Percentiles rank a stretch among this genome's conserved stretches.
Conservation (phyloP, 2,113 vertebrate species). For the Procavia capensis region DNA sequence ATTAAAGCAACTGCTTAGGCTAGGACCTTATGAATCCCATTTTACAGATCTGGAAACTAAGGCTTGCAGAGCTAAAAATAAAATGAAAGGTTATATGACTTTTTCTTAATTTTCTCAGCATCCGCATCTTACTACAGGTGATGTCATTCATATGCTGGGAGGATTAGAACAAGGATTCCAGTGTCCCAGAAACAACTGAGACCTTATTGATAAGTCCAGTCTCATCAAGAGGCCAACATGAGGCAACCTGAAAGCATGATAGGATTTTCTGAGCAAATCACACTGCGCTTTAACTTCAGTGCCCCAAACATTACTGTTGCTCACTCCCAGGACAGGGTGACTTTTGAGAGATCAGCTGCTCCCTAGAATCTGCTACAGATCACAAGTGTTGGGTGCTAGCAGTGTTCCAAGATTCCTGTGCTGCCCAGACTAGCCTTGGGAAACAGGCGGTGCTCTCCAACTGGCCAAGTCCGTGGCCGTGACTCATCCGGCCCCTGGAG, state of each 20-base stretch:
- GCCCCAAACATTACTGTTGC: neutral
- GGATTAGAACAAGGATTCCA: neutral
- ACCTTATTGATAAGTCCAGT: neutral
- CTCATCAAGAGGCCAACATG: neutral
- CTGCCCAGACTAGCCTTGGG: conserved; percentile 59
- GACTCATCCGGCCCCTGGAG: conserved; percentile 78
- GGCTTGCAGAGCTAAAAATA: neutral
- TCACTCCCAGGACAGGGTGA: neutral
- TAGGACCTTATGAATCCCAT: neutral
- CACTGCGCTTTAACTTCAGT: neutral
- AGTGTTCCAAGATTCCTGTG: conserved; percentile 45
- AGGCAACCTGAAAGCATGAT: neutral
- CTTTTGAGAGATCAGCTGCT: neutral
- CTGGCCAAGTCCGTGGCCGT: conserved; percentile 57
- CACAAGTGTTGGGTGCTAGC: conserved; percentile 63
- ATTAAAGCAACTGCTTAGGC: neutral
- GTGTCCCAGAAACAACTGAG: neutral
- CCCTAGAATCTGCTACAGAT: conserved; percentile 31
- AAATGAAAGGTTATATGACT: neutral
- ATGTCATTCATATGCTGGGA: neutral
- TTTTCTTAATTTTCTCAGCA: neutral
- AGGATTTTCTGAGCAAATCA: neutral
- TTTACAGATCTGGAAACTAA: neutral
- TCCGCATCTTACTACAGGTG: neutral
- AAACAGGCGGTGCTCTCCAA: conserved; percentile 51